Evolutionary conservation across 2,113 vertebrate species (phyloP).

Genomic region (Seriola rivoliana): DNA sequence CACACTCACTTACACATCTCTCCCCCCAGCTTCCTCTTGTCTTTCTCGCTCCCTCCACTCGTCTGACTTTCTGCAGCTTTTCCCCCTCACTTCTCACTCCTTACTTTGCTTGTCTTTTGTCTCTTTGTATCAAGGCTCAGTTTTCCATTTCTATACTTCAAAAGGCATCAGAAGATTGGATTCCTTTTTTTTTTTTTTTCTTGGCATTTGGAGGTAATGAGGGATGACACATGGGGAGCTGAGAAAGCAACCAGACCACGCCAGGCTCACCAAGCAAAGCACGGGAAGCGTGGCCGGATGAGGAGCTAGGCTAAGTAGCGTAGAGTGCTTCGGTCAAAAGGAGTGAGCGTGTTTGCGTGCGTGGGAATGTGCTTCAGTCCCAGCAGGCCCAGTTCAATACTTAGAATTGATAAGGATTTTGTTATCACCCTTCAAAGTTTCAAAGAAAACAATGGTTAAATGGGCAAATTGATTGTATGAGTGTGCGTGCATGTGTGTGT

Average conservation of each 20-base stretch:
- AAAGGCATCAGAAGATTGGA: constrained; percentile 74
- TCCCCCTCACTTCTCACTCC: constrained; percentile 28
- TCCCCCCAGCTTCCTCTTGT: constrained; percentile 4
- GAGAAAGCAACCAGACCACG: constrained; percentile 31
- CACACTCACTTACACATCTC: constrained; percentile 34
- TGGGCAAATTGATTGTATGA: constrained; percentile 50
- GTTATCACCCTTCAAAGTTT: constrained; percentile 50
- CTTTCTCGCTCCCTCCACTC: constrained; percentile 14
- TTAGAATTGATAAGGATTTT: constrained; percentile 50
- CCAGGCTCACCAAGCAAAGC: not conserved
- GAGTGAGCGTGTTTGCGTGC: not conserved
- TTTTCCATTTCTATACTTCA: constrained; percentile 72
- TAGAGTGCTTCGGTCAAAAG: not conserved
- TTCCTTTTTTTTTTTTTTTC: constrained; percentile 59
- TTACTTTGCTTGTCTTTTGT: constrained; percentile 44
- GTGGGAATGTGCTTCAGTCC: not conserved
- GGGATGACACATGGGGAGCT: constrained; percentile 43
- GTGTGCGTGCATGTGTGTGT: constrained; percentile 1
- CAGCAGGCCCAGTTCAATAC: constrained; percentile 27
- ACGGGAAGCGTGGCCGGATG: constrained; percentile 21
- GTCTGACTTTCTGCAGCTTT: constrained; percentile 15
- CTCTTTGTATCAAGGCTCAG: constrained; percentile 59
- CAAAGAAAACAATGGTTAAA: constrained; percentile 61
- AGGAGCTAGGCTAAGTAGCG: not conserved
- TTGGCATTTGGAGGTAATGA: constrained; percentile 68